Evolutionary conservation across 2,797 vertebrate species (phyloP).

Genomic region (Pelobates cultripes): DNA sequence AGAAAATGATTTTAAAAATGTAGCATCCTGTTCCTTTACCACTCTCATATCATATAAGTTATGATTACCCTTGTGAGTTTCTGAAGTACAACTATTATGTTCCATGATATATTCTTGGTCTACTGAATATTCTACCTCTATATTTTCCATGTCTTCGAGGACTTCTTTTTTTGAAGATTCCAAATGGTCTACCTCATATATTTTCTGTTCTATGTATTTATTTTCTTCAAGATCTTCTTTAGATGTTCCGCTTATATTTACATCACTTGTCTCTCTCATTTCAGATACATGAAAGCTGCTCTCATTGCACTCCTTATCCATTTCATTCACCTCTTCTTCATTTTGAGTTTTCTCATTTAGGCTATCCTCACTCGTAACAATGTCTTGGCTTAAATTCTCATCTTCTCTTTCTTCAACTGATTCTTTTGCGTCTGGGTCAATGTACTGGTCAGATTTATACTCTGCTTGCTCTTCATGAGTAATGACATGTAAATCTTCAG

Average conservation of each 20-base stretch:
- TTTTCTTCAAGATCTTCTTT: slow-evolving; percentile 63
- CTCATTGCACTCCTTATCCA: slow-evolving; percentile 57
- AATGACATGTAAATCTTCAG: slow-evolving; percentile 61
- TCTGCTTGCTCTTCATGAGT: slow-evolving; percentile 62
- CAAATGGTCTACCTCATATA: slow-evolving; percentile 53
- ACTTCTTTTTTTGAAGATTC: slow-evolving; percentile 53
- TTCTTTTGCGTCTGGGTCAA: slow-evolving; percentile 52
- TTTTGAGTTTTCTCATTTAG: slow-evolving; percentile 59
- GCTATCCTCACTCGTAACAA: slow-evolving; percentile 60
- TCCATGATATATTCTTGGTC: slow-evolving; percentile 50
- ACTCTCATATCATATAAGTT: neutral
- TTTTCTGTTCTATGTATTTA: slow-evolving; percentile 52
- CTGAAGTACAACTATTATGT: slow-evolving; percentile 25
- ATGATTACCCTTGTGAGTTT: slow-evolving; percentile 45
- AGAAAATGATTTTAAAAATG: neutral
- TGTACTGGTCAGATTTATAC: slow-evolving; percentile 61
- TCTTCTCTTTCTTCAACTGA: slow-evolving; percentile 74
- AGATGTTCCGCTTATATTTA: slow-evolving; percentile 56
- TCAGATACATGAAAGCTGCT: slow-evolving; percentile 66
- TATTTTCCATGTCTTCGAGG: slow-evolving; percentile 45
- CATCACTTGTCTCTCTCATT: slow-evolving; percentile 66
- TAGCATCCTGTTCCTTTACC: neutral
- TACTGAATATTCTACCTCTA: slow-evolving; percentile 46
- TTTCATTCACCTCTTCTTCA: slow-evolving; percentile 60
- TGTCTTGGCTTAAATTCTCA: slow-evolving; percentile 65